Evolutionary conservation across 2,888 invertebrate species (phyloP), one percentile per base, ranked within the genome.

Genomic region (Eretmocerus hayati): DNA sequence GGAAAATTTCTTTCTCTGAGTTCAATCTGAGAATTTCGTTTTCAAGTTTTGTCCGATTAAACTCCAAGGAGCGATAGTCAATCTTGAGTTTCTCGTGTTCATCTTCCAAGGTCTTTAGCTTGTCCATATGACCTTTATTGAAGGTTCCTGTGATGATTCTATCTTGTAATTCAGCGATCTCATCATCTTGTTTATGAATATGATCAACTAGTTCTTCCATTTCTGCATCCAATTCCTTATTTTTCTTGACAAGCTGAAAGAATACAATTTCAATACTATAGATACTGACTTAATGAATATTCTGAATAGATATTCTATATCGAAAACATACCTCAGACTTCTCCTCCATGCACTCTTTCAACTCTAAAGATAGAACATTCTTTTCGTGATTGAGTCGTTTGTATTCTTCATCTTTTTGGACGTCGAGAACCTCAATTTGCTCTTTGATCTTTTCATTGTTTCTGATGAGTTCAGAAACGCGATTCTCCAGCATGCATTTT

Each of bases 141-240:
- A 60, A 47, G 73, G 59, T 56, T 72, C 72, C 55, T 67, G 60
- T 41, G 18, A 56, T 56, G 23, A 57, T 41, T 22, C 48, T 43
- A 20, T 58, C 56, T 5, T 56, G 56, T 5, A 63, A 48, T 18
- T 59, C 58, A 0, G 41, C 51, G 19, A 57, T 61, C 33, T 64
- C 61, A 5, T 40, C 35, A 15, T 58, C 54, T 33, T 55, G 54
- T 37, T 57, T 52, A 11, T 55, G 46, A 19, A 62, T 62, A 4
- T 48, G 51, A 5, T 13, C 8, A 5, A 57, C 56, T 20, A 61
- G 52, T 1, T 58, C 58, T 1, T 75, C 74, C 57, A 75, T 75
- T 61, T 77, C 76, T 2, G 74, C 72, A 40, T 77, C 75, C 33
- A 77, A 51, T 2, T 74, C 69, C 5, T 62, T 33, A 36, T 56